Conservation (phyloP, 1,140 invertebrate genomes). For the Bombus turneri region DNA sequence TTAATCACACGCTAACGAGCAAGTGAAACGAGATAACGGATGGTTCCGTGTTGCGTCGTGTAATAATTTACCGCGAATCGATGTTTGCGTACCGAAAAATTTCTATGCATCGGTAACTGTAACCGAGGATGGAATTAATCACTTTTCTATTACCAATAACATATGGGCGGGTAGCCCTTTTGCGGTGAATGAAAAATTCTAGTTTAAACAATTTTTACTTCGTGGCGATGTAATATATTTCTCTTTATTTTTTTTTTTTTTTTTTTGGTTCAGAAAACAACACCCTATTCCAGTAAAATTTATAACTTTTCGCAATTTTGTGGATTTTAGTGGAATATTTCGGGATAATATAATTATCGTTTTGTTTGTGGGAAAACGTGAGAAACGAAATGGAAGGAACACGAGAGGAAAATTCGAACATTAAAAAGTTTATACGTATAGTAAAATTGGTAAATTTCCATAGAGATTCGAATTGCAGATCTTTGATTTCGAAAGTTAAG, state of each 20-base stretch:
- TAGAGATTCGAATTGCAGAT: too few species aligned
- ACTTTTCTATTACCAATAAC: neutral
- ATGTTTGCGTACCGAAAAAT: neutral
- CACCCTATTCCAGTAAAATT: neutral
- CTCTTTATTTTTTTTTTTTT: neutral
- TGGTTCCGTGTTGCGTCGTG: neutral
- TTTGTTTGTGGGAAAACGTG: too few species aligned
- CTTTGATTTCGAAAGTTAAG: too few species aligned
- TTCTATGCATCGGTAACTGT: neutral
- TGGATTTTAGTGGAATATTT: too few species aligned
- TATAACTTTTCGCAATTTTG: too few species aligned
- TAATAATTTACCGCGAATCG: constrained; percentile 23
- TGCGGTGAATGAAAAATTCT: neutral
- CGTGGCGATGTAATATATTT: neutral
- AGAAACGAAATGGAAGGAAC: too few species aligned
- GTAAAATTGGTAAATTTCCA: too few species aligned
- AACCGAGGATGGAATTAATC: neutral
- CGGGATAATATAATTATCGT: too few species aligned
- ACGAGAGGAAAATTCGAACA: neutral
- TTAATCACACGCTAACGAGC: constrained; percentile 41
- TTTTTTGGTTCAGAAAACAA: neutral
- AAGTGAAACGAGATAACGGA: constrained; percentile 30
- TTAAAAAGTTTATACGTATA: neutral
- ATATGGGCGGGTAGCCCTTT: neutral
- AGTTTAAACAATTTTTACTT: neutral